Percentiles rank a stretch among this genome's conserved stretches.
These are phyloP conservation scores for Tipula confusa DNA, from an alignment of 2,888 invertebrate genomes.

Conservation along the genomic window DNA sequence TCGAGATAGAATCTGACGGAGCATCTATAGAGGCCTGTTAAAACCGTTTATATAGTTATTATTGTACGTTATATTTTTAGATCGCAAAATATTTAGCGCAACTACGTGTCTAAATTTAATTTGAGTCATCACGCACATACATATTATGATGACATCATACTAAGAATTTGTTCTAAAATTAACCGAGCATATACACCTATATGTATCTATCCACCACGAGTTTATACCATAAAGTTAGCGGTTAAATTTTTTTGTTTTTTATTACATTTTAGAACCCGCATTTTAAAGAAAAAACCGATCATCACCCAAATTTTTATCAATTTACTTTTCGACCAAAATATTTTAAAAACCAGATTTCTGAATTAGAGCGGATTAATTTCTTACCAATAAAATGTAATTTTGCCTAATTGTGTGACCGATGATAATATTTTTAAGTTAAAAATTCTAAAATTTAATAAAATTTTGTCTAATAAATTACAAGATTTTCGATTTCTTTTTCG, in stretches of 20 bases:
- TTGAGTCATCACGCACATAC: not conserved
- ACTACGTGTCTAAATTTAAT: not conserved
- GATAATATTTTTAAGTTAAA: not conserved
- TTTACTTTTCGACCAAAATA: not conserved
- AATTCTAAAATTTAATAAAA: not conserved
- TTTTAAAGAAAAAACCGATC: not conserved
- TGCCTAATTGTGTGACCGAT: constrained; percentile 12
- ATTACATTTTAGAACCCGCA: not conserved
- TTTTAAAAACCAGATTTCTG: not conserved
- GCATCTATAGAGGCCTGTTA: too few species aligned
- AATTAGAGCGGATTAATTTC: constrained; percentile 25
- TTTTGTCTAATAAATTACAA: constrained; percentile 7
- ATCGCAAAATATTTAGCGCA: not conserved
- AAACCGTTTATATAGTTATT: too few species aligned
- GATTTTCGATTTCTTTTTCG: not conserved
- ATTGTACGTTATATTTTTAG: not conserved
- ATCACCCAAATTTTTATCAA: not conserved
- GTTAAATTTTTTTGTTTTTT: not conserved
- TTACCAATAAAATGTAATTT: not conserved
- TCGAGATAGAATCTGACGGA: too few species aligned
- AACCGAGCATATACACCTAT: not conserved
- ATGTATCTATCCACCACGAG: not conserved
- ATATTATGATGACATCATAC: not conserved
- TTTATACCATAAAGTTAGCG: not conserved
- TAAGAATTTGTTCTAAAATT: not conserved